These are phyloP conservation scores for Drosophila chauvacae DNA, from an alignment of 1,140 invertebrate species.

Conservation along the genomic window DNA sequence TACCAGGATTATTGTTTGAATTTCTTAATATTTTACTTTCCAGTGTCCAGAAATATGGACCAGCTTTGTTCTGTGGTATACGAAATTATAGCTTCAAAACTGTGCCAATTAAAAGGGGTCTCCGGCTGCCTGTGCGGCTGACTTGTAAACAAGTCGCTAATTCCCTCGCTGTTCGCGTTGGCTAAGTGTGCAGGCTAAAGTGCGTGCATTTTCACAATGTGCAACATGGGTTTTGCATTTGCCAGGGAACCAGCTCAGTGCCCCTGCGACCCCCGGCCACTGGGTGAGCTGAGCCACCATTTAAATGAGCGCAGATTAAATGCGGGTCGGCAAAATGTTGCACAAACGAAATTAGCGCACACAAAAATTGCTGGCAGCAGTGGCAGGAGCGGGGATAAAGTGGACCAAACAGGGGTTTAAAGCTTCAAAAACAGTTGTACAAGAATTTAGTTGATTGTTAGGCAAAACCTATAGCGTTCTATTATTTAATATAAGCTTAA, in stretches of 20 bases:
- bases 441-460: not conserved
- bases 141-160: slow-evolving; percentile 62
- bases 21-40: too few relatives aligned
- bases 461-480: too few relatives aligned
- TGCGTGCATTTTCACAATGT: slow-evolving; percentile 67
- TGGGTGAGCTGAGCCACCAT: slow-evolving; percentile 37
- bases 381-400: not conserved
- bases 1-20: not conserved
- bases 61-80: not conserved
- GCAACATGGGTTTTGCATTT: slow-evolving; percentile 77
- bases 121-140: slow-evolving; percentile 18
- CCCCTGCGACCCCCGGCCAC: not conserved
- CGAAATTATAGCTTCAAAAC: slow-evolving; percentile 1
- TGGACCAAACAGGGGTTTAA: not conserved
- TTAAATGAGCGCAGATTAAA: slow-evolving; percentile 80
- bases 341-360: slow-evolving; percentile 67
- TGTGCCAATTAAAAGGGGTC: not conserved
- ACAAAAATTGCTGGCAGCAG: slow-evolving; percentile 17
- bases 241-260: slow-evolving; percentile 25
- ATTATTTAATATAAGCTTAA: too few relatives aligned
- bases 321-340: slow-evolving; percentile 72
- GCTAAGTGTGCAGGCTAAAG: slow-evolving; percentile 44
- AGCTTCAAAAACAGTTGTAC: not conserved
- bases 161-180: slow-evolving; percentile 24
- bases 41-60: not conserved